A percentile compares a stretch with the other conserved stretches of the same genome.
Evolutionary conservation across 2,888 invertebrate species (phyloP).

Genomic region (Tribolium freemani): DNA sequence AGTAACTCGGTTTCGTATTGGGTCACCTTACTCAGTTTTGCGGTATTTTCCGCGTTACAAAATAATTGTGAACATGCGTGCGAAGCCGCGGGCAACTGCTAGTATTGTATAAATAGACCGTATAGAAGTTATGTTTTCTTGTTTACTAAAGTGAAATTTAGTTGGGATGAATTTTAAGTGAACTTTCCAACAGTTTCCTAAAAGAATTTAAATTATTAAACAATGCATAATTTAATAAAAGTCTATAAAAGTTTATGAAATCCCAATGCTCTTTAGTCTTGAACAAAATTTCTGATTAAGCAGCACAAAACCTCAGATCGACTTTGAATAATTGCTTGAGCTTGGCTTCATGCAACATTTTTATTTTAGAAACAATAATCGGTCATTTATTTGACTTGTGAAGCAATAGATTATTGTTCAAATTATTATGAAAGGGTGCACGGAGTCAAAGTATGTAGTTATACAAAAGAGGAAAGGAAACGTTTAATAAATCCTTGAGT

Average conservation of each 20-base stretch:
- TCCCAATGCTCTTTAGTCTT: conserved; percentile 29
- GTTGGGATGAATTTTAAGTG: conserved; percentile 14
- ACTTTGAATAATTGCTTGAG: conserved; percentile 11
- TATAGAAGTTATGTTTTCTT: conserved; percentile 6
- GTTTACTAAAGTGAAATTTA: conserved; percentile 15
- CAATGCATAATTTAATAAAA: conserved; percentile 32
- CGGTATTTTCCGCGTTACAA: no score
- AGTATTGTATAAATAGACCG: not conserved
- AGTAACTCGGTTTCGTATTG: no score
- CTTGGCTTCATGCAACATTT: not conserved
- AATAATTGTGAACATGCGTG: no score
- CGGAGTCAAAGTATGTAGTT: not conserved
- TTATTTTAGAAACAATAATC: not conserved
- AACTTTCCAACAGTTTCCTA: conserved; percentile 20
- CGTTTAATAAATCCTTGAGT: conserved; percentile 2
- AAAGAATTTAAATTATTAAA: conserved; percentile 31
- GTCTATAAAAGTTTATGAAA: conserved; percentile 28
- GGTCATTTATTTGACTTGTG: not conserved
- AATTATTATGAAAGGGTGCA: not conserved
- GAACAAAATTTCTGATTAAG: conserved; percentile 27
- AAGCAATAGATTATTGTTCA: not conserved
- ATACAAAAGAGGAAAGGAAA: conserved; percentile 4
- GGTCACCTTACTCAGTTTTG: no score
- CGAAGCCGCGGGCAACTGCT: no score
- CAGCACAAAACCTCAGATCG: conserved; percentile 17